A percentile compares a stretch with the other conserved stretches of the same genome.
phyloP scores from a whole-genome alignment of 37 sponge, comb jelly and placozoan species.

The Spongia lamella region DNA sequence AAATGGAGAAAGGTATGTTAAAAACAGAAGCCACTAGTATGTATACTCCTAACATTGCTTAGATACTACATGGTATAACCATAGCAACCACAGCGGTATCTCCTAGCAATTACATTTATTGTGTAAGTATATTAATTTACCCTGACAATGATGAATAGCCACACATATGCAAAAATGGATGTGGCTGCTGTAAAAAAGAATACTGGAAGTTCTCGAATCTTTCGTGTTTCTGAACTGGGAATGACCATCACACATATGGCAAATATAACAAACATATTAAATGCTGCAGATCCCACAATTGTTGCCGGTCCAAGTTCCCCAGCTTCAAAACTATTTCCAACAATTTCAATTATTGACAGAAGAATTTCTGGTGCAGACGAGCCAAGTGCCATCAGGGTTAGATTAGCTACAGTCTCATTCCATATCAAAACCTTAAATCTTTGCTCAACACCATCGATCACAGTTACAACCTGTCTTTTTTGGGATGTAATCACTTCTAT shows the following conservation, averaged over 20 bases:
- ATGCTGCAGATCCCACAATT: constrained; percentile 74
- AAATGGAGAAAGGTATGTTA: not conserved
- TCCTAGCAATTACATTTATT: not conserved
- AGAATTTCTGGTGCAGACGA: constrained; percentile 76
- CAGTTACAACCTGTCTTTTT: not conserved
- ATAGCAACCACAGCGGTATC: too few relatives aligned
- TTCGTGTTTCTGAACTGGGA: constrained; percentile 27
- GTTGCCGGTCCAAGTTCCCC: constrained; percentile 53
- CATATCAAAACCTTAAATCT: constrained; percentile 61
- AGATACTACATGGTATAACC: not conserved
- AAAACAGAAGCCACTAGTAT: not conserved
- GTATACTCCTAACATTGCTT: not conserved
- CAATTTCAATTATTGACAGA: constrained; percentile 48
- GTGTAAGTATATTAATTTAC: not conserved
- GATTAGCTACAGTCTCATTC: constrained; percentile 78
- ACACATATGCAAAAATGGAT: constrained; percentile 70
- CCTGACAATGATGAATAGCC: constrained; percentile 65
- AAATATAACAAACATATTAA: constrained; percentile 67
- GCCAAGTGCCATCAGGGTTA: constrained; percentile 74
- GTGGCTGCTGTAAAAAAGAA: constrained; percentile 51
- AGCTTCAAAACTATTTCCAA: constrained; percentile 6
- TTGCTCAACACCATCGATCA: constrained; percentile 7
- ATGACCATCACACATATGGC: constrained; percentile 57
- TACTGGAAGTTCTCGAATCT: constrained; percentile 54
- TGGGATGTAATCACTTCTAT: constrained; percentile 63